Evolutionary conservation across 1,140 invertebrate genomes (phyloP), one percentile per base, ranked within the genome.

Genomic region (Eulimnadia texana): DNA sequence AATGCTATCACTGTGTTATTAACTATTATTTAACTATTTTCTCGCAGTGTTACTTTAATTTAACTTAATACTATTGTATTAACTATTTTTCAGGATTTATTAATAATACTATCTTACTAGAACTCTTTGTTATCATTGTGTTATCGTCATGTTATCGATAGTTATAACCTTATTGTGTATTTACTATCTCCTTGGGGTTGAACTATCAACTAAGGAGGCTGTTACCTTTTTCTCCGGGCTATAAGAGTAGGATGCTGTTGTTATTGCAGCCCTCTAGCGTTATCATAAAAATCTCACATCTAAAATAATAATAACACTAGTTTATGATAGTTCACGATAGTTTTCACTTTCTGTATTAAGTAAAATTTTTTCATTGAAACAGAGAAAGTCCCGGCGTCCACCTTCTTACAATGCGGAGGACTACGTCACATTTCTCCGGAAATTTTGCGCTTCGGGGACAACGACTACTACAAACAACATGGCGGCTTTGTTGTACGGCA

Each of bases 381-480:
- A 61, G 60, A 27, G 53, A 27, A 61, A 54, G 29, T 54, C 51
- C 0, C 60, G 60, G 0, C 24, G 60, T 22, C 60, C 60, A 16
- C 60, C 60, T 25, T 33, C 53, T 51, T 52, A 52, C 51, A 61
- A 61, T 54, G 50, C 60, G 25, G 60, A 61, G 42, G 60, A 61
- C 53, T 61, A 61, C 53, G 51, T 29, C 0, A 22, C 29, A 19
- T 61, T 61, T 23, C n/a, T 61, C 19, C 51, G 53, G 16, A 61
- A 54, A 51, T 50, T 52, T 28, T 20, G 27, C 27, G 19, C 55
- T 10, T 42, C 33, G 33, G 33, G 33, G 6, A 42, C 33, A n/a
- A 23, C 52, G 22, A 54, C 52, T 13, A 57, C 25, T 27, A 33
- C 55, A 23, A 57, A 57, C 22, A 42, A 42, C 16, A 16, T 42